Base-by-base conservation (phyloP, 2,113 vertebrate genomes). In the Octodon degus region DNA sequence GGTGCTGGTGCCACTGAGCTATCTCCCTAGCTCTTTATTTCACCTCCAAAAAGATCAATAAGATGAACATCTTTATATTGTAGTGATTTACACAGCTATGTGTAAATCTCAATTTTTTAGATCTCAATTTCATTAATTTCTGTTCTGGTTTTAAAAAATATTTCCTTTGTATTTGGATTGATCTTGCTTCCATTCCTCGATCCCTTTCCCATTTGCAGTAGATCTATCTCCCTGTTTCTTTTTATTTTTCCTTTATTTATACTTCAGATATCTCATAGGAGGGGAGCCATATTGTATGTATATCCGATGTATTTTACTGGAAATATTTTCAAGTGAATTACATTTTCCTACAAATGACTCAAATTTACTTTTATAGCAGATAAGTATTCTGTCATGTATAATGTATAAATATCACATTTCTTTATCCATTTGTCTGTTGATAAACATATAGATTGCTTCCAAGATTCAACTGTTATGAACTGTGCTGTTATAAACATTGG, bases 391-490 rank as follows among this genome's bases (percentile, higher is more conserved):
- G 43, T 14, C 55, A 19, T 58, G 16, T 58, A 16, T 16, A 58
- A 19, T 37, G 17, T 89, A 74, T 91, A 8, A 85, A 67, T 30
- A 43, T 24, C n/a, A 43, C 32, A 74, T 11, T 60, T 91, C 10
- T 60, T 90, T 70, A 65, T 67, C 17, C 25, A 32, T 89, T 72
- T 72, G 6, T 37, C 68, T 82, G 34, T 70, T 82, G 55, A 27
- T 86, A 27, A 72, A 72, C 53, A 89, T 91, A 85, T 85, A 34
- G 27, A 50, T 82, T 94, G 4, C 43, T 92, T 95, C 17, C 37
- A 76, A 40, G 24, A 76, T 43, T 76, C 4, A 43, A 4, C 37
- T 76, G 4, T 25, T 43, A 43, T 76, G 22, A 76, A 43, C 43
- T 76, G 3, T 76, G 40, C 11, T 25, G 40, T 43, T 76, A 76